Evolutionary conservation across 1,140 invertebrate genomes (phyloP).

Genomic region (Polypedilum pembai): DNA sequence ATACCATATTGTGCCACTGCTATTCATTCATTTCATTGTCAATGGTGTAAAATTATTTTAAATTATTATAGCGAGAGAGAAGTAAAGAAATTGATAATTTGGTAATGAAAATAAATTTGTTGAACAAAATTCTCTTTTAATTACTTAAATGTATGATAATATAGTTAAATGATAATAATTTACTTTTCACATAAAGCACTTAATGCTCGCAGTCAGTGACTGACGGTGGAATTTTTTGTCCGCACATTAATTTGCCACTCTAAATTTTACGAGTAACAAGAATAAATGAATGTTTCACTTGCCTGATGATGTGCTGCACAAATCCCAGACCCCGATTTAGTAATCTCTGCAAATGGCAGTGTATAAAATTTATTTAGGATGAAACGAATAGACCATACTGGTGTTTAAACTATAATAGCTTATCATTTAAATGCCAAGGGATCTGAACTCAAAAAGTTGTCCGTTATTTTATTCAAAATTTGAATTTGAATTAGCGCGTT

Average conservation of each 20-base stretch:
- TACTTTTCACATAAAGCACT: neutral
- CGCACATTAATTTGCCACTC: neutral
- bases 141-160: slow-evolving; percentile 14
- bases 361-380: neutral
- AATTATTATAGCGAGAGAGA: neutral
- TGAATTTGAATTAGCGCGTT: too few species aligned
- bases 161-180: slow-evolving; percentile 7
- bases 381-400: too few species aligned
- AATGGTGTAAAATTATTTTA: neutral
- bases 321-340: neutral
- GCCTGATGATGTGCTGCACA: neutral
- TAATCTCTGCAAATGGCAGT: neutral
- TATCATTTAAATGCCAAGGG: too few species aligned
- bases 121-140: neutral
- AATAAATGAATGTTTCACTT: neutral
- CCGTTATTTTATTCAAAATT: too few species aligned
- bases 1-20: neutral
- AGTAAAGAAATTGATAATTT: neutral
- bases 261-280: too few species aligned
- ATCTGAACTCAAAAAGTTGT: too few species aligned
- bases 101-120: slow-evolving; percentile 7
- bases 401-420: too few species aligned
- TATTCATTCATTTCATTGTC: neutral
- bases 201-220: neutral
- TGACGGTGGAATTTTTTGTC: neutral